Evolutionary conservation across 2,797 vertebrate genomes (phyloP).

Genomic region (Coreius guichenoti): DNA sequence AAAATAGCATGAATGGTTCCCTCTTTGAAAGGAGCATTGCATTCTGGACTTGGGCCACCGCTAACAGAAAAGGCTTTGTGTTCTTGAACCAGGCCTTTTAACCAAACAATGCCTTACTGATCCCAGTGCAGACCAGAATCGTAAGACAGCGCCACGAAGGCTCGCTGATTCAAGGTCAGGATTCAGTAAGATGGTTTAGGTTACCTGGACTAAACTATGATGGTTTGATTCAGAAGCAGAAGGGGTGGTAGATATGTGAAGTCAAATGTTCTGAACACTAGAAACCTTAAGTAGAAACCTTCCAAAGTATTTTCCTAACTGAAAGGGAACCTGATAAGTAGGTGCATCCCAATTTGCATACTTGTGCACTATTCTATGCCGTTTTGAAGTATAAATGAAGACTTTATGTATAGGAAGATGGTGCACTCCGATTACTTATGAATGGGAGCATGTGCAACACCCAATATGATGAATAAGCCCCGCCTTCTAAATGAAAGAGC

Average conservation of each 20-base stretch:
- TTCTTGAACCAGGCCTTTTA: conserved; percentile 1
- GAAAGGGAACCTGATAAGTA: not conserved
- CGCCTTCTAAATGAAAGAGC: no score
- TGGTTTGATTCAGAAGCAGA: not conserved
- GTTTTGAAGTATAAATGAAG: not conserved
- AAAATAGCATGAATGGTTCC: not conserved
- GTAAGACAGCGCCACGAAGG: not conserved
- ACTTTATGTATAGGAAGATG: no score
- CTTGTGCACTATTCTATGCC: not conserved
- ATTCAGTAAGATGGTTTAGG: not conserved
- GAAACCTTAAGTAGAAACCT: not conserved
- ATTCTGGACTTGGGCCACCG: not conserved
- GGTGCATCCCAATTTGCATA: not conserved
- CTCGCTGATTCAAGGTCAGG: conserved; percentile 13
- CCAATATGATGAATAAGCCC: no score
- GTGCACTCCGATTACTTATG: no score
- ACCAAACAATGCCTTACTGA: conserved; percentile 4
- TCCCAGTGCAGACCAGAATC: not conserved
- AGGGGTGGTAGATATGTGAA: not conserved
- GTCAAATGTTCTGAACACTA: not conserved
- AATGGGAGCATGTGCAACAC: no score
- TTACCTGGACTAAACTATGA: conserved; percentile 1
- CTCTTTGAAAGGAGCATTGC: conserved; percentile 6
- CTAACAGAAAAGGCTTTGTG: conserved; percentile 28
- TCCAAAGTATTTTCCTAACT: not conserved